phyloP scores from a whole-genome alignment of 2,113 vertebrate genomes.

The Alligator sinensis region DNA sequence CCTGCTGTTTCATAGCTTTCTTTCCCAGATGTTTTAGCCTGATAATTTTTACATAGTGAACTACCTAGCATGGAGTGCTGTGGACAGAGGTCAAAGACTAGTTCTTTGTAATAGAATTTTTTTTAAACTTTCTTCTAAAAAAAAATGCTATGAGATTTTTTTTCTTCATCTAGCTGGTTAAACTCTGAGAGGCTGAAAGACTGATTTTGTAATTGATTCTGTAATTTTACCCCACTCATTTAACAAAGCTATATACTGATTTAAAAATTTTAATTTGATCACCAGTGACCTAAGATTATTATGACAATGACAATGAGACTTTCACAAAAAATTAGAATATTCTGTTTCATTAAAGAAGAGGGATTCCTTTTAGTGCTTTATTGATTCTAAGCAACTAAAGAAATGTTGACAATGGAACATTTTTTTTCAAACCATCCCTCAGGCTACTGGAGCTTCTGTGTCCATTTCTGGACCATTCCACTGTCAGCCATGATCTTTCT shows the following conservation, averaged over 20 bases:
- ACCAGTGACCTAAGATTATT: neutral
- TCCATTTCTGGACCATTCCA: constrained; percentile 63
- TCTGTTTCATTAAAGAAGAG: neutral
- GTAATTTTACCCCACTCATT: constrained; percentile 23
- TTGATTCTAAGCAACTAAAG: constrained; percentile 42
- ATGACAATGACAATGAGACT: neutral
- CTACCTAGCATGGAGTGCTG: constrained; percentile 82
- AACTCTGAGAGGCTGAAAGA: constrained; percentile 52
- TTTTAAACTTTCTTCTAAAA: constrained; percentile 44
- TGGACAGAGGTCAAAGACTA: constrained; percentile 81
- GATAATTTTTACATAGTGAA: constrained; percentile 93
- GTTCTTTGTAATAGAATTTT: constrained; percentile 32
- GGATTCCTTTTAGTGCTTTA: constrained; percentile 23
- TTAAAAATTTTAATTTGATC: neutral
- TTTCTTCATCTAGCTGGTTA: constrained; percentile 52
- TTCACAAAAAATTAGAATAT: neutral
- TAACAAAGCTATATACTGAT: neutral
- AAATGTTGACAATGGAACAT: constrained; percentile 29
- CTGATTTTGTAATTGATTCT: constrained; percentile 37
- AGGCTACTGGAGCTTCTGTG: constrained; percentile 30
- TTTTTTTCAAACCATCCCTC: constrained; percentile 17
- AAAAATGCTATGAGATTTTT: constrained; percentile 21
- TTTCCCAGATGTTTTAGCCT: constrained; percentile 96
- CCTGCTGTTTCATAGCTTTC: constrained; percentile 98
- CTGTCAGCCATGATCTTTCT: constrained; percentile 76